A percentile compares a stretch with the other conserved stretches of the same genome.
These are phyloP conservation scores for Pediacus dermestoides DNA, from an alignment of 2,888 invertebrate species.

Conservation along the genomic window DNA sequence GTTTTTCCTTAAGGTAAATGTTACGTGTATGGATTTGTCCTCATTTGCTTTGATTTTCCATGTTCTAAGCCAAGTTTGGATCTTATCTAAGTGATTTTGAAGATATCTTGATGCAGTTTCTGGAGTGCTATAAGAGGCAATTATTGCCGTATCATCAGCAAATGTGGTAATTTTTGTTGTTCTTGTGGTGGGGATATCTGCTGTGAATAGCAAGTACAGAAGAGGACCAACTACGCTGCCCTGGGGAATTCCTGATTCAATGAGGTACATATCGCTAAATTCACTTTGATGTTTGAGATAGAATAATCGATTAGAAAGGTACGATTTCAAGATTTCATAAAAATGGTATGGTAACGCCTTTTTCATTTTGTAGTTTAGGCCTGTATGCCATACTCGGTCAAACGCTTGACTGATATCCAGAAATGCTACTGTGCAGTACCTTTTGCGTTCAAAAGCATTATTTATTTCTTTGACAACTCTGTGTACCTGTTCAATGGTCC, in stretches of 20 bases:
- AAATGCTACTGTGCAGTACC: conserved; percentile 26
- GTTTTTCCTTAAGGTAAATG: conserved; percentile 20
- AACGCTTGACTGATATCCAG: conserved; percentile 18
- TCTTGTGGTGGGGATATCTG: conserved; percentile 17
- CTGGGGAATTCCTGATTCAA: conserved; percentile 21
- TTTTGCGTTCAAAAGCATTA: conserved; percentile 24
- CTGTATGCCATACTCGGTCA: conserved; percentile 33
- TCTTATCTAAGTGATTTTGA: conserved; percentile 20
- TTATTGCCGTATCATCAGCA: conserved; percentile 24
- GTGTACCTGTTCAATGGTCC: conserved; percentile 30
- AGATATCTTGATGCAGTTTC: conserved; percentile 18
- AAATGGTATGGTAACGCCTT: conserved; percentile 22
- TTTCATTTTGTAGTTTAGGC: conserved; percentile 28
- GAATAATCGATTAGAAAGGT: conserved; percentile 25
- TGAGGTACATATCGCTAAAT: conserved; percentile 20
- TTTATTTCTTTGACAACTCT: conserved; percentile 17
- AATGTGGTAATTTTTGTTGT: conserved; percentile 18
- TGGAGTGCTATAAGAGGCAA: conserved; percentile 15
- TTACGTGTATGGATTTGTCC: conserved; percentile 21
- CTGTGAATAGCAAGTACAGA: conserved; percentile 19
- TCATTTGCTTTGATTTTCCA: conserved; percentile 21
- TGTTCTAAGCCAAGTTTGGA: conserved; percentile 21
- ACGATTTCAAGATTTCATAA: conserved; percentile 26
- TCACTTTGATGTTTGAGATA: conserved; percentile 12
- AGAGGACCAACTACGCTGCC: conserved; percentile 25